Conservation (phyloP, 2,113 vertebrate genomes). For the Chamaea fasciata region DNA sequence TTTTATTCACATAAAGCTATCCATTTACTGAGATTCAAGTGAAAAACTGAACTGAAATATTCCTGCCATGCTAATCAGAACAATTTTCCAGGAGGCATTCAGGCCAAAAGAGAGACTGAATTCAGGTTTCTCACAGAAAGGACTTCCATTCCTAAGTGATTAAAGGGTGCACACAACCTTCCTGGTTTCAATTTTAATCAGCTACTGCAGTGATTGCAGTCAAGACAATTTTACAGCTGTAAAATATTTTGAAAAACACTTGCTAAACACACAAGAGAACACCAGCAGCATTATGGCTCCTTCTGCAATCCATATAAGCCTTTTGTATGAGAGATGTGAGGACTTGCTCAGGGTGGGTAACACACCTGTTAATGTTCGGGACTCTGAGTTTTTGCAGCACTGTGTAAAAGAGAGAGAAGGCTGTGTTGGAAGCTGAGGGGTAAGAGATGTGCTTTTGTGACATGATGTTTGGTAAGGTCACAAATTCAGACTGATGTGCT, state of each 20-base stretch:
- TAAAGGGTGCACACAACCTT: background rate
- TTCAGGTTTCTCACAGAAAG: background rate
- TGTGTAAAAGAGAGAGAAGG: background rate
- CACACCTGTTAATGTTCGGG: background rate
- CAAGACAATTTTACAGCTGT: background rate
- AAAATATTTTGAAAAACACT: background rate
- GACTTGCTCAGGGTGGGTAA: background rate
- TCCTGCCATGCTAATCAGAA: background rate
- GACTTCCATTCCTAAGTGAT: background rate
- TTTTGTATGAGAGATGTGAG: fast-evolving
- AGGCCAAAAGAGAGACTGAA: background rate
- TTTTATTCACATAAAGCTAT: background rate
- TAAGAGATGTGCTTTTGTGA: background rate
- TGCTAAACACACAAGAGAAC: background rate
- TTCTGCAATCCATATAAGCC: background rate
- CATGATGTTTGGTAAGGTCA: background rate
- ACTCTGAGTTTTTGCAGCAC: fast-evolving
- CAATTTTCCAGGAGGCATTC: background rate
- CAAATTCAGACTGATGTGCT: background rate
- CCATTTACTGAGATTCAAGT: background rate
- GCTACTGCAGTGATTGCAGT: background rate
- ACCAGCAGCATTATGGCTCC: background rate
- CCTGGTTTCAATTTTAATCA: background rate
- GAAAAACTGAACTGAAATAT: background rate
- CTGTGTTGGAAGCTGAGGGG: background rate